Base-by-base conservation (phyloP, 2,113 vertebrate species). In the Melanotaenia duboulayi region DNA sequence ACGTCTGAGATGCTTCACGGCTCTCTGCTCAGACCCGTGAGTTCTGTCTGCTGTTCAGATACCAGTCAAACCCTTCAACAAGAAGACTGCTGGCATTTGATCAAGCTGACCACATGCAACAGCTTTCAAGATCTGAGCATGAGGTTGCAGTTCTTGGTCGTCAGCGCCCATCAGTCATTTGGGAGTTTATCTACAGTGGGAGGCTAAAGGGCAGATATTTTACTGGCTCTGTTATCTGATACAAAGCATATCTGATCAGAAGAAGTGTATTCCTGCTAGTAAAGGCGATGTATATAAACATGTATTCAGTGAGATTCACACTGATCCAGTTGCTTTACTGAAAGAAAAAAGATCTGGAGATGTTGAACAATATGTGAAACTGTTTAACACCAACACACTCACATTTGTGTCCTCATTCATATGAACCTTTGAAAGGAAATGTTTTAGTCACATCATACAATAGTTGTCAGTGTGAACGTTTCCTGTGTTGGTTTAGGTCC, bases 281-380 rank as follows among this genome's bases (percentile, higher is more conserved):
- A 19, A 14, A 40, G 32, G 37, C 2, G 48, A 28, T 66, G 20
- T 3, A 10, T 10, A n/a, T 0, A 3, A 10, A 23, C 51, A 71
- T 62, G 62, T 11, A 13, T 7, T 25, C 16, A 71, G 9, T 44
- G 70, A 46, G 81, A 76, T 79, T 32, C 9, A 0, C 20, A 46
- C 80, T 13, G 17, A 66, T 71, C 54, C 2, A 9, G 72, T 77
- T 55, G 56, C 84, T 81, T 88, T 60, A 40, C 19, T 54, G 35
- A 20, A 50, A 44, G 17, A 2, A 25, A 10, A 39, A 60, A 48
- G 35, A 72, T 13, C 20, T 48, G 11, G 39, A 62, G 28, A 46
- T 63, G 51, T n/a, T 8, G 14, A 49, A n/a, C 48, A 32, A 11
- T 35, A 17, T 14, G 14, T 24, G 7, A 17, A 1, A 8, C 2